Evolutionary conservation across 2,888 invertebrate genomes (phyloP).

Genomic region (Microctonus hyperodae): DNA sequence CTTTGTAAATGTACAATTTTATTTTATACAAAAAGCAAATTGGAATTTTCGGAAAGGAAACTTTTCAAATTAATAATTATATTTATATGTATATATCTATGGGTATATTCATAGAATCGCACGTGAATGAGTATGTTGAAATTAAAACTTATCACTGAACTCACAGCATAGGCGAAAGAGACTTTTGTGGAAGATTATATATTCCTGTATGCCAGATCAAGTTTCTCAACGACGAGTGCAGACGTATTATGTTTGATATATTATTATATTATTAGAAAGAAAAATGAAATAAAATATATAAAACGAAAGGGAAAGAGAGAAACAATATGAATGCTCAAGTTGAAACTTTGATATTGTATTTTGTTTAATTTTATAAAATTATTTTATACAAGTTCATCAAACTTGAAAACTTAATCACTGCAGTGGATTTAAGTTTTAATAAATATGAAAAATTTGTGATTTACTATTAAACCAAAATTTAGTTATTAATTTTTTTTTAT

Average conservation of each 20-base stretch:
- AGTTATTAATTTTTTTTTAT: too few species aligned
- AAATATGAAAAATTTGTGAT: neutral
- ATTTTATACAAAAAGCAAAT: neutral
- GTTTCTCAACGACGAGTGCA: neutral
- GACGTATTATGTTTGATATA: neutral
- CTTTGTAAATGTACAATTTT: neutral
- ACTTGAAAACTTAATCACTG: neutral
- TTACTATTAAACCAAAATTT: too few species aligned
- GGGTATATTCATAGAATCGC: neutral
- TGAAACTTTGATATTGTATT: neutral
- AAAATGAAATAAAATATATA: neutral
- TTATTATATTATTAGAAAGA: neutral
- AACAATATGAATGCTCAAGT: neutral
- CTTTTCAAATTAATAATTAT: neutral
- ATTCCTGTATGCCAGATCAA: neutral
- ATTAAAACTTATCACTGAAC: slow-evolving; percentile 8
- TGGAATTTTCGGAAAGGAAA: neutral
- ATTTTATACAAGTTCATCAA: neutral
- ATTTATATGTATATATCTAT: neutral
- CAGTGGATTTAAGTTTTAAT: neutral
- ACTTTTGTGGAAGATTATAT: neutral
- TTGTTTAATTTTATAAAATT: neutral
- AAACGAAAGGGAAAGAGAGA: neutral
- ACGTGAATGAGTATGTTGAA: neutral
- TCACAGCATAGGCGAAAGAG: neutral